A percentile compares a stretch with the other conserved stretches of the same genome.
Conservation (phyloP, 2,113 vertebrate species). For the Urocynchramus pylzowi region DNA sequence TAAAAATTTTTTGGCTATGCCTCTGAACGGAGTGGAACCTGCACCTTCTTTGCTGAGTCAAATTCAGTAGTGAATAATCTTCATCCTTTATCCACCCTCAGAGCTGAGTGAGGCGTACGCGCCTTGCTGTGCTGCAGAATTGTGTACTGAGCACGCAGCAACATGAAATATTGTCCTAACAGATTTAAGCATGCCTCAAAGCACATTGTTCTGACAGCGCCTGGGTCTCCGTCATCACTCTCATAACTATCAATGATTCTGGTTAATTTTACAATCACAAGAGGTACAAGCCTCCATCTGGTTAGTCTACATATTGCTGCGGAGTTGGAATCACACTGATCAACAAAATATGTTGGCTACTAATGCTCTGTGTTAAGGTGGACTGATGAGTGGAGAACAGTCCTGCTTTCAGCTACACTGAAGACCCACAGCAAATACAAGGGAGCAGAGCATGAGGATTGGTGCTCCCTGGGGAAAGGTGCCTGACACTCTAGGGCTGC, state of each 20-base stretch:
- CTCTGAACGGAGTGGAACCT: neutral
- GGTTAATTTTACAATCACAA: constrained; percentile 61
- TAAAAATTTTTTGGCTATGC: neutral
- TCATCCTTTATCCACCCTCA: neutral
- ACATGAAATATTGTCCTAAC: constrained; percentile 39
- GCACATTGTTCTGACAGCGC: constrained; percentile 62
- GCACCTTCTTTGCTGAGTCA: neutral
- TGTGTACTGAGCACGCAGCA: constrained; percentile 24
- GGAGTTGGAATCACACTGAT: constrained; percentile 48
- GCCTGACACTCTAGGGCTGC: neutral
- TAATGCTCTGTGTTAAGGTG: constrained; percentile 47
- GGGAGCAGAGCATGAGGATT: rapidly evolving
- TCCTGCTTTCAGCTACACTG: neutral
- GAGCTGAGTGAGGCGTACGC: neutral
- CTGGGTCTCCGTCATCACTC: constrained; percentile 59
- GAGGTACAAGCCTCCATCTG: constrained; percentile 63
- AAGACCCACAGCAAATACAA: neutral
- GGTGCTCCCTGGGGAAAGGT: rapidly evolving
- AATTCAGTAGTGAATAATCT: neutral
- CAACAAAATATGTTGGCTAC: constrained; percentile 53
- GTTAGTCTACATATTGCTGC: constrained; percentile 51
- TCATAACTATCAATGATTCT: constrained; percentile 41
- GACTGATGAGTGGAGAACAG: neutral
- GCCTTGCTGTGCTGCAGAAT: neutral
- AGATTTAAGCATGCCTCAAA: constrained; percentile 60